These are phyloP conservation scores for Stenichneumon culpator DNA, from an alignment of 2,888 invertebrate species.

Conservation along the genomic window DNA sequence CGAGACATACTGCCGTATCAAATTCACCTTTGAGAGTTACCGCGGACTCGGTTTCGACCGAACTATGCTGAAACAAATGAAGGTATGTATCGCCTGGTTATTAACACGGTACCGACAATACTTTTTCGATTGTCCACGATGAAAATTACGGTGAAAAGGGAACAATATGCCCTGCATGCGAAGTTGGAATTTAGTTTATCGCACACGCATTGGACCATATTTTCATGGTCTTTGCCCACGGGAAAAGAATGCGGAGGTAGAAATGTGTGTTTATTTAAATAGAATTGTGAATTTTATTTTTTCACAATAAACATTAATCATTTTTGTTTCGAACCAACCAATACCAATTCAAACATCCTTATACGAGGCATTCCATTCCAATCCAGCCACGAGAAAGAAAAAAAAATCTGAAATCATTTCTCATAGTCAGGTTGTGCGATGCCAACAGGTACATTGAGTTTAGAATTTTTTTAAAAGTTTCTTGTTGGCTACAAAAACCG, in stretches of 20 bases:
- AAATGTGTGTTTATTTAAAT: neutral
- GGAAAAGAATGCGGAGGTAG: neutral
- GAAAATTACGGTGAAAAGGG: neutral
- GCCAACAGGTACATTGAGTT: no score
- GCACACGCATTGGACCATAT: neutral
- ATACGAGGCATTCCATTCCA: neutral
- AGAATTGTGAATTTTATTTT: neutral
- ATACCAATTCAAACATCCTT: neutral
- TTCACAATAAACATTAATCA: neutral
- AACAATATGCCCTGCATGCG: neutral
- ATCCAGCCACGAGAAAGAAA: neutral
- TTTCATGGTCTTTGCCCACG: neutral
- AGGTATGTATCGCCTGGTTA: conserved; percentile 46
- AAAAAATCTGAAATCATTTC: neutral
- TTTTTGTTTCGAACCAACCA: neutral
- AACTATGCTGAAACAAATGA: conserved; percentile 73
- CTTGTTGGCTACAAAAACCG: no score
- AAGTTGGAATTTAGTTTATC: neutral
- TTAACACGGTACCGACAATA: neutral
- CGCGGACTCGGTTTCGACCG: conserved; percentile 81
- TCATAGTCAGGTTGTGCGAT: no score
- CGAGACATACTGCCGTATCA: conserved; percentile 93
- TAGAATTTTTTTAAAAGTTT: no score
- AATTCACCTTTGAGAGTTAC: conserved; percentile 89
- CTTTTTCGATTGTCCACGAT: neutral